These are phyloP conservation scores for Crotophaga sulcirostris DNA, from an alignment of 2,113 vertebrate species.

Conservation along the genomic window DNA sequence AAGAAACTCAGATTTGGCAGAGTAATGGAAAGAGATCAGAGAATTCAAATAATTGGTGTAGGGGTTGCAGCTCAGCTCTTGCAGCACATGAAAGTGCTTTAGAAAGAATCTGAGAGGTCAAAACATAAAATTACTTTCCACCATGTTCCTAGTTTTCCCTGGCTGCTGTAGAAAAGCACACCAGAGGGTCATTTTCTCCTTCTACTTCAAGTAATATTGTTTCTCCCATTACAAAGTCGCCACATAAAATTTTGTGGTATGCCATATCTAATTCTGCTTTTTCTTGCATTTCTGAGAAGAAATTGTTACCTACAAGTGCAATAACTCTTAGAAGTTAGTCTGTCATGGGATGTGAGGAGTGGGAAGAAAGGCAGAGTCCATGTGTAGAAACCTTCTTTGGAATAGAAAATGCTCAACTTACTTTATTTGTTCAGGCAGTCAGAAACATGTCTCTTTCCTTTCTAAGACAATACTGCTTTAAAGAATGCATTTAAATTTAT, in stretches of 20 bases:
- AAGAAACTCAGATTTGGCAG: slow-evolving; percentile 29
- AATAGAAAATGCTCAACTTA: neutral
- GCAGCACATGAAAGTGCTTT: slow-evolving; percentile 10
- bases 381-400: neutral
- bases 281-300: neutral
- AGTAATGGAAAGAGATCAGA: slow-evolving; percentile 45
- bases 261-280: neutral
- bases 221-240: slow-evolving; percentile 44
- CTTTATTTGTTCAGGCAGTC: neutral
- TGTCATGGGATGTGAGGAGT: neutral
- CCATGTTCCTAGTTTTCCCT: slow-evolving; percentile 22
- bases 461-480: neutral
- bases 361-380: neutral
- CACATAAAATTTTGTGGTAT: slow-evolving; percentile 26
- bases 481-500: slow-evolving; percentile 10
- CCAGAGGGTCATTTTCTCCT: slow-evolving; percentile 23
- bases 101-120: slow-evolving; percentile 47
- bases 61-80: neutral
- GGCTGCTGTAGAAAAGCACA: slow-evolving; percentile 9
- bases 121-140: slow-evolving; percentile 53
- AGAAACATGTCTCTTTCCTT: neutral
- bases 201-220: slow-evolving; percentile 17
- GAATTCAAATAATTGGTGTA: slow-evolving; percentile 31
- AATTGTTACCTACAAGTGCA: neutral
- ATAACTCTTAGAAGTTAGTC: neutral